Evolutionary conservation across 2,797 vertebrate genomes (phyloP).

Genomic region (Sarcoramphus papa): DNA sequence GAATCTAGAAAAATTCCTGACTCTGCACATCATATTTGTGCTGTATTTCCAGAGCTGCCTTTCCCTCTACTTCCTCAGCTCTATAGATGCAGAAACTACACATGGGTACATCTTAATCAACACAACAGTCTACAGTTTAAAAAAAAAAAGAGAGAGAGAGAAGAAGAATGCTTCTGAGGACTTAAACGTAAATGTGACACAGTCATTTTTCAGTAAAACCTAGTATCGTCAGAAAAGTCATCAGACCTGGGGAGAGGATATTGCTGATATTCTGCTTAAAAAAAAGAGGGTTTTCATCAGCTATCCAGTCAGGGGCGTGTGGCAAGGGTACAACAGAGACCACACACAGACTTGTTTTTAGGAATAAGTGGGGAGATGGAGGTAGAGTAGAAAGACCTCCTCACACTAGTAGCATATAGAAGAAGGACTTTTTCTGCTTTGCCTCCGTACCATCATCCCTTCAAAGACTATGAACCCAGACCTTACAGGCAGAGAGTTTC

Average conservation of each 20-base stretch:
- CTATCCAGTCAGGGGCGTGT: background rate
- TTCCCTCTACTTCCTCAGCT: background rate
- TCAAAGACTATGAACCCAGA: background rate
- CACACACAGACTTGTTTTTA: background rate
- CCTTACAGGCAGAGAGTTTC: background rate
- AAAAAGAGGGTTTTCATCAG: background rate
- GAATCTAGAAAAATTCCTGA: background rate
- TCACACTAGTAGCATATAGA: background rate
- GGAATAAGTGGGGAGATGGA: background rate
- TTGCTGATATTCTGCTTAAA: background rate
- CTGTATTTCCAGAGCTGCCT: background rate
- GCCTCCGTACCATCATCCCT: background rate
- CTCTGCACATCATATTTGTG: background rate
- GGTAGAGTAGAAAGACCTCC: background rate
- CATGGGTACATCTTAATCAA: background rate
- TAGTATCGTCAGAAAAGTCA: background rate
- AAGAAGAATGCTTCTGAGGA: background rate
- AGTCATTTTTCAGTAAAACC: background rate
- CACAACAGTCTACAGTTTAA: background rate
- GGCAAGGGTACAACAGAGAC: background rate
- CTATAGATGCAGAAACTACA: background rate
- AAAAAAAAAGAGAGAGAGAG: no score
- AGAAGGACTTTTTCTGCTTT: background rate
- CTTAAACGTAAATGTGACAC: fast-evolving
- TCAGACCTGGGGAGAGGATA: background rate